Evolutionary conservation across 2,888 invertebrate genomes (phyloP), one percentile per base, ranked within the genome.

Genomic region (Azorinus chamasolen): DNA sequence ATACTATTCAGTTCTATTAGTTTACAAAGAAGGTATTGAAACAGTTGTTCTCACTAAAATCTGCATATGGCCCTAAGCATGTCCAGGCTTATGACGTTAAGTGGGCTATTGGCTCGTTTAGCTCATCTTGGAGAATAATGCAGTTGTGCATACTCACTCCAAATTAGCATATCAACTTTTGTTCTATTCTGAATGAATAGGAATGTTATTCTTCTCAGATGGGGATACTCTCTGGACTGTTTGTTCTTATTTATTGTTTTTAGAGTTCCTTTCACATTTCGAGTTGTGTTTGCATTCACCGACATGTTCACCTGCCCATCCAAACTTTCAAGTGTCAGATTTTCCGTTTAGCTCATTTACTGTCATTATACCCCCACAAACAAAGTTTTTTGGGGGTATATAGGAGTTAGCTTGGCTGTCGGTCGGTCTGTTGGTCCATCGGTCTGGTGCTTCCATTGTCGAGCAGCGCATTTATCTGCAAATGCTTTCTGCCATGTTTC

Each of bases 21-120:
- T n/a, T n/a, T n/a, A n/a, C n/a, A n/a, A n/a, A n/a, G n/a, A n/a
- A n/a, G 48, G 25, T 22, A 24, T 22, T 53, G 37, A 6, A 53
- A 0, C 37, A 43, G 18, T 48, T 54, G 10, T 59, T 46, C 10
- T 53, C 18, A 25, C 18, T 16, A n/a, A 18, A 43, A 18, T 22
- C 16, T 37, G 43, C 18, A 8, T 51, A 24, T n/a, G 45, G 48
- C 12, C 71, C 73, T 20, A 71, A 59, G 46, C 73, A 73, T 16
- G 74, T 83, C 79, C 77, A 83, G 16, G 74, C 71, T 18, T 80
- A 37, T 18, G 73, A 77, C 2, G 77, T 83, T 4, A 77, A 51
- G 12, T 70, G 48, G 1, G 78, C 78, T 0, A 77, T 43, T 18
- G 77, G 83, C 25, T 80, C 72, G 8, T 69, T 62, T 3, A 43